A percentile compares a stretch with the other conserved stretches of the same genome.
Conservation (phyloP, 2,888 invertebrate genomes). For the Temnothorax unifasciatus region DNA sequence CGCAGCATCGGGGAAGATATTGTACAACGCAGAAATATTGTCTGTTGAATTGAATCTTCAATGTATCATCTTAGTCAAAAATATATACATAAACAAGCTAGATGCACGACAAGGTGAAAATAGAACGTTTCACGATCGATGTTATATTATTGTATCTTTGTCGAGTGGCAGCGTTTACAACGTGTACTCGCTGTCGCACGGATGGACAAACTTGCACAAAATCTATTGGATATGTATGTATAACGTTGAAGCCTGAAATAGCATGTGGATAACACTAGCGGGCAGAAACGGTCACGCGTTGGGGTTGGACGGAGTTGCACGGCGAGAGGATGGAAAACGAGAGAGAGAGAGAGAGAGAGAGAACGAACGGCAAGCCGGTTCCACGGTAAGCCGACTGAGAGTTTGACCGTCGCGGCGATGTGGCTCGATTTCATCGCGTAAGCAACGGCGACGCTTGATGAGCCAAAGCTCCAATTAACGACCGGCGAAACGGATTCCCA, state of each 20-base stretch:
- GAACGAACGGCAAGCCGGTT: conserved; percentile 17
- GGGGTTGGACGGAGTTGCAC: conserved; percentile 12
- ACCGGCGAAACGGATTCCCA: conserved; percentile 55
- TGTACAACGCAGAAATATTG: conserved; percentile 6
- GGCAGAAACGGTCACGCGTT: conserved; percentile 26
- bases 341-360: not conserved
- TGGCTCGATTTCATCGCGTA: conserved; percentile 52
- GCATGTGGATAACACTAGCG: conserved; percentile 26
- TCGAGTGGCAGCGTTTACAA: not conserved
- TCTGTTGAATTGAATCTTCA: not conserved
- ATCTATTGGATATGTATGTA: conserved; percentile 23
- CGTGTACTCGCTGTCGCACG: not conserved
- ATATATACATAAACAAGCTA: not conserved
- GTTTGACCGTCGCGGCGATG: conserved; percentile 32
- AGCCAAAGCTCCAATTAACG: conserved; percentile 76
- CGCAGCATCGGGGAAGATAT: conserved; percentile 32
- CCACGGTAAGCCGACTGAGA: conserved; percentile 41
- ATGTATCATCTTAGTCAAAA: not conserved
- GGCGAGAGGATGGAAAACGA: not conserved
- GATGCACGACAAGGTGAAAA: not conserved
- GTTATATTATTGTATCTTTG: conserved; percentile 8
- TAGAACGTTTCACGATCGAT: conserved; percentile 3
- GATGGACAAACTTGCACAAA: conserved; percentile 14
- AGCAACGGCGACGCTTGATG: conserved; percentile 71
- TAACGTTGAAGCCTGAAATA: conserved; percentile 28